Evolutionary conservation across 92 coral and sea anemone genomes (phyloP).

Genomic region (Chrysogorgia sp.): DNA sequence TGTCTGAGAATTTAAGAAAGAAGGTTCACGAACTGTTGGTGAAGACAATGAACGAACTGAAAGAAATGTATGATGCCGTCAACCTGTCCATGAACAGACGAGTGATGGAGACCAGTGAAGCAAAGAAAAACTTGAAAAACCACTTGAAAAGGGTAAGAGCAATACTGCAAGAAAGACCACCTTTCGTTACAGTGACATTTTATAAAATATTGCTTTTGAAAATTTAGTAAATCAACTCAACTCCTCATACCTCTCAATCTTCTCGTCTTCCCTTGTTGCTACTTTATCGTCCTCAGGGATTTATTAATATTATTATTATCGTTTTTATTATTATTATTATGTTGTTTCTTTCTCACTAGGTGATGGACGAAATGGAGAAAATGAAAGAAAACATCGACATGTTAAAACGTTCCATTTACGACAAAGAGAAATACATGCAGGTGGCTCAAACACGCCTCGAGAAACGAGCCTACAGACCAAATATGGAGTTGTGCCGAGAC

Average conservation of each 20-base stretch:
- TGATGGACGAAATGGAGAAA: slow-evolving; percentile 43
- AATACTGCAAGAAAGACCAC: too few species aligned
- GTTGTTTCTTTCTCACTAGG: slow-evolving; percentile 12
- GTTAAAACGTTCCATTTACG: slow-evolving; percentile 41
- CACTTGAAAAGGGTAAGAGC: slow-evolving; percentile 42
- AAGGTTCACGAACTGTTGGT: slow-evolving; percentile 33
- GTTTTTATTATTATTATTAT: not conserved
- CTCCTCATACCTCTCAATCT: too few species aligned
- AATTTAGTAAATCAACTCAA: too few species aligned
- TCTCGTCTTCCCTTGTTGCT: too few species aligned
- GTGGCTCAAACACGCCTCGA: slow-evolving; percentile 49
- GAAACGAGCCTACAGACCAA: slow-evolving; percentile 44
- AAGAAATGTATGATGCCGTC: slow-evolving; percentile 44
- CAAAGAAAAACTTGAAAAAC: slow-evolving; percentile 23
- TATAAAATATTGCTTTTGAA: too few species aligned
- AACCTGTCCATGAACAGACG: slow-evolving; percentile 32
- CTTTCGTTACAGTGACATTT: too few species aligned
- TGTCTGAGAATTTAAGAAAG: slow-evolving; percentile 43
- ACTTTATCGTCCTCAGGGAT: too few species aligned
- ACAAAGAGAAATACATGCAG: slow-evolving; percentile 48
- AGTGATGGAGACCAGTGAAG: slow-evolving; percentile 41
- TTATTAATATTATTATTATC: too few species aligned
- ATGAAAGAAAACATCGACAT: slow-evolving; percentile 43
- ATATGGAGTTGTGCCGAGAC: slow-evolving; percentile 45
- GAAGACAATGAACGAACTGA: slow-evolving; percentile 39